Evolutionary conservation across 2,888 invertebrate species (phyloP), one percentile per base, ranked within the genome.

Genomic region (Buathra laborator): DNA sequence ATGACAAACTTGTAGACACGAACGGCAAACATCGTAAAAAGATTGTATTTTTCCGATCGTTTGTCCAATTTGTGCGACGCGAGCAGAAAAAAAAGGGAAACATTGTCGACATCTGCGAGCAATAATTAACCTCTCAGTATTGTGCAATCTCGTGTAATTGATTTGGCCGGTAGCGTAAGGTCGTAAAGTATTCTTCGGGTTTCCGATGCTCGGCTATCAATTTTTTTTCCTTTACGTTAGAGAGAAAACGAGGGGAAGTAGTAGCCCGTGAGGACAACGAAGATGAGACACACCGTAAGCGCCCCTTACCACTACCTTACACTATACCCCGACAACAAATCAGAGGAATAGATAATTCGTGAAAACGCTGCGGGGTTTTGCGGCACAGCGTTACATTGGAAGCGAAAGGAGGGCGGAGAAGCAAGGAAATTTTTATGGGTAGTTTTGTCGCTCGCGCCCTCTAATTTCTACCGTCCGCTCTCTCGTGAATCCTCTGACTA

Each of bases 381-480:
- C 46, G 56, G 64, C 43, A 46, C 24, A 14, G 56, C 72, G 37
- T 43, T 59, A 67, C 24, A 56, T 56, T 16, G 12, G 43, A 37
- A 53, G 16, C 48, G 51, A 75, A 70, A 48, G 43, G 56, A n/a
- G n/a, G 64, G 51, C 51, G 62, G 44, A 46, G 10, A 70, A 81
- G 51, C 68, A 68, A 74, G 59, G 70, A 75, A 44, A 79, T 83
- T 83, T 83, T 79, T 83, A 79, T 74, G 74, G 79, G 70, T 75
- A 83, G 79, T 75, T 83, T 74, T 79, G 75, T 83, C 79, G 74
- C 74, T 83, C 68, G 79, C 83, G 75, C 74, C 68, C 79, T 79
- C 70, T 83, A 83, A 83, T 83, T 83, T 83, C 56, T 68, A 68
- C 59, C 74, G 51, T 79, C 77, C 53, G 67, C 78, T 70, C 32